Evolutionary conservation across 2,888 invertebrate species (phyloP).

Genomic region (Patella ulyssiponensis): DNA sequence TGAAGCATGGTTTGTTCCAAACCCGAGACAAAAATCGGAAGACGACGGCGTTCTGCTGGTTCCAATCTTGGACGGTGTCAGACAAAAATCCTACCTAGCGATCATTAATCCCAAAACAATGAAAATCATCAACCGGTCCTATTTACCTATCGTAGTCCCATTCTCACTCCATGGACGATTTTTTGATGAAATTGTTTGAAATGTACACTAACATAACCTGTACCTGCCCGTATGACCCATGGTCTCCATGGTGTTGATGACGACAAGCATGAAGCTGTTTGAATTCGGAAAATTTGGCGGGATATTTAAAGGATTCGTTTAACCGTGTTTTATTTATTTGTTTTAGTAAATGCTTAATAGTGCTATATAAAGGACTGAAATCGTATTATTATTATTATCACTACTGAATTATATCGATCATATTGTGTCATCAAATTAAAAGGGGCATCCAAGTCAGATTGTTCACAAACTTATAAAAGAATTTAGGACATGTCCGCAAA

Average conservation of each 20-base stretch:
- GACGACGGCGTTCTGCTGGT: constrained; percentile 66
- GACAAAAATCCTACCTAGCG: constrained; percentile 52
- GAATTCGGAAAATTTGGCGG: too few relatives aligned
- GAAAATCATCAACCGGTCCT: constrained; percentile 49
- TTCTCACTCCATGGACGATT: constrained; percentile 67
- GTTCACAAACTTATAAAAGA: too few relatives aligned
- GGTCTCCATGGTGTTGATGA: constrained; percentile 14
- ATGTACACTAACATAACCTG: background rate
- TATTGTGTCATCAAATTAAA: too few relatives aligned
- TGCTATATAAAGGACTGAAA: too few relatives aligned
- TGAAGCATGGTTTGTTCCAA: constrained; percentile 64
- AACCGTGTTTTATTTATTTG: background rate
- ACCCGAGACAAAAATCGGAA: constrained; percentile 49
- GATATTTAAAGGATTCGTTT: background rate
- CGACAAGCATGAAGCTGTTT: constrained; percentile 19
- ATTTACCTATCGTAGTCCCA: constrained; percentile 61
- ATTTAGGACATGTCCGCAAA: too few relatives aligned
- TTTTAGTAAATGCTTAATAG: background rate
- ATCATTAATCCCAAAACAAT: constrained; percentile 61
- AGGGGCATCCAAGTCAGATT: too few relatives aligned
- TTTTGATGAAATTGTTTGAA: constrained; percentile 47
- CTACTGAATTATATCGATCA: background rate
- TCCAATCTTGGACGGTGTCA: constrained; percentile 59
- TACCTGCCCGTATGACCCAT: too few relatives aligned
- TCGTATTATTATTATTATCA: background rate